phyloP scores from a whole-genome alignment of 2,797 vertebrate species.

The Streptopelia turtur region DNA sequence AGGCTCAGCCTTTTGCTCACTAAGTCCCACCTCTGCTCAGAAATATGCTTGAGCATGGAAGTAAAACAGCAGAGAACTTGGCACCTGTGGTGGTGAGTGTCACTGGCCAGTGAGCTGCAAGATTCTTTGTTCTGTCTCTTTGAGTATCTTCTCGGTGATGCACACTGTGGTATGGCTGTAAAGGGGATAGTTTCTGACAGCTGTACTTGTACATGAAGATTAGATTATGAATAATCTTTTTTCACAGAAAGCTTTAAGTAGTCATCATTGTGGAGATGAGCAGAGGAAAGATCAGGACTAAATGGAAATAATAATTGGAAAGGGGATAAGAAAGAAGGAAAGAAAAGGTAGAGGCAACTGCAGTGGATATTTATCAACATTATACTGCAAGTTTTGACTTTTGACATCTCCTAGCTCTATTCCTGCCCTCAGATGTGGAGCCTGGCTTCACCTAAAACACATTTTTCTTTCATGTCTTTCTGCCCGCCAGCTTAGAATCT shows the following conservation, averaged over 20 bases:
- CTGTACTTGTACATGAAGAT: not conserved
- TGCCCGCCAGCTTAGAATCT: not conserved
- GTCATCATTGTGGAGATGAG: not conserved
- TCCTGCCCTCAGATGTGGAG: not conserved
- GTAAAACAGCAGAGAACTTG: not conserved
- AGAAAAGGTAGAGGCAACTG: not conserved
- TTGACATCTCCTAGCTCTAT: not conserved
- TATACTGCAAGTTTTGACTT: not conserved
- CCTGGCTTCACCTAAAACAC: not conserved
- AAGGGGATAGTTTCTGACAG: not conserved
- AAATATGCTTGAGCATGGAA: not conserved
- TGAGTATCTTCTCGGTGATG: accelerated
- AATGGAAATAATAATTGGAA: not conserved
- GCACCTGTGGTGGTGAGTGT: not conserved
- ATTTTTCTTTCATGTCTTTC: not conserved
- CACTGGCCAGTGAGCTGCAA: not conserved
- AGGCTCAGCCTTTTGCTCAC: not conserved
- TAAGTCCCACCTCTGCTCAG: not conserved
- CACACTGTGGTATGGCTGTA: accelerated
- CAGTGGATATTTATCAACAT: not conserved
- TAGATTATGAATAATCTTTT: not conserved
- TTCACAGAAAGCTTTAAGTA: not conserved
- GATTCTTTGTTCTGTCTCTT: not conserved
- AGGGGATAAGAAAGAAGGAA: not conserved
- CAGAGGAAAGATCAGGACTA: not conserved